These are phyloP conservation scores for Neopelma chrysocephalum DNA, from an alignment of 2,797 vertebrate species.

Conservation along the genomic window DNA sequence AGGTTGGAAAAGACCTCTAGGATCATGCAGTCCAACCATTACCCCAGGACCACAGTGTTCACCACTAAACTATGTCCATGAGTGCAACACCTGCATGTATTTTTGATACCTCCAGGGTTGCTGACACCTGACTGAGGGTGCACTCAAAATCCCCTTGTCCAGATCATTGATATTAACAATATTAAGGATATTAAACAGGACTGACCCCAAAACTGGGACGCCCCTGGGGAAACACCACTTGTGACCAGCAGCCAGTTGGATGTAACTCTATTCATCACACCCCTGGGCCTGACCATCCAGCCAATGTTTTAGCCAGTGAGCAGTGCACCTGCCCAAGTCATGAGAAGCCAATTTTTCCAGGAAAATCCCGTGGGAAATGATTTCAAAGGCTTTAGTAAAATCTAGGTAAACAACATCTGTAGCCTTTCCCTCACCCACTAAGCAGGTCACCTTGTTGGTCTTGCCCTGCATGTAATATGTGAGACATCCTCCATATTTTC, in stretches of 20 bases:
- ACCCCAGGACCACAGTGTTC: background rate
- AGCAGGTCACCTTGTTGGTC: background rate
- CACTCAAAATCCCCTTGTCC: fast-evolving
- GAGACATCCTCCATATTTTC: background rate
- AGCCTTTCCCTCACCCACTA: too few relatives aligned
- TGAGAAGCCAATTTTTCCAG: background rate
- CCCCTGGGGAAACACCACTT: too few relatives aligned
- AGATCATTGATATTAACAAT: too few relatives aligned
- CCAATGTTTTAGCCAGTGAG: background rate
- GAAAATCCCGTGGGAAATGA: background rate
- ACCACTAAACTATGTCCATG: too few relatives aligned
- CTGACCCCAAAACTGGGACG: background rate
- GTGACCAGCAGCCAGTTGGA: background rate
- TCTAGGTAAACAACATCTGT: background rate
- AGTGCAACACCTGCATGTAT: too few relatives aligned
- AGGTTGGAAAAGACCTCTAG: background rate
- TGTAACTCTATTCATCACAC: background rate
- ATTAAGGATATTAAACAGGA: fast-evolving
- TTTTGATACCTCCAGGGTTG: background rate
- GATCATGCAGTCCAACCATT: background rate
- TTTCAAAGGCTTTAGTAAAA: background rate
- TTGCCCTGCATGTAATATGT: background rate
- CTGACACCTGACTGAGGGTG: background rate
- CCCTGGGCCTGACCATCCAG: background rate
- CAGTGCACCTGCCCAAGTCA: too few relatives aligned